phyloP scores from a whole-genome alignment of 2,797 vertebrate genomes.

The Sphenopsis melanotis region DNA sequence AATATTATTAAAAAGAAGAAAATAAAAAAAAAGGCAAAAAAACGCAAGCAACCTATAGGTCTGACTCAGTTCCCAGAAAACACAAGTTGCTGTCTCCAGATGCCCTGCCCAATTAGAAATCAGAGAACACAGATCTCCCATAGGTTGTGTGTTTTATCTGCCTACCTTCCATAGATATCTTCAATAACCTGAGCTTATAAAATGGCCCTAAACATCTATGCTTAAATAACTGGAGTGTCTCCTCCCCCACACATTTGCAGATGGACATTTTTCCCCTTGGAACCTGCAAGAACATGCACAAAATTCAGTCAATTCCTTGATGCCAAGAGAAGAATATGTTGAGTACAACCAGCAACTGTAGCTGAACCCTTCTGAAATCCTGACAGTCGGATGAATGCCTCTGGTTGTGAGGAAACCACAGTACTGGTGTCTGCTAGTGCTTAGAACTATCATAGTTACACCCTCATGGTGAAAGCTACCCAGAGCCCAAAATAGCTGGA shows the following conservation, averaged over 20 bases:
- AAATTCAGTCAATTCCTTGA: neutral
- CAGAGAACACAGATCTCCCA: neutral
- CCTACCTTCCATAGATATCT: accelerated
- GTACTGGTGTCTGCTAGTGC: neutral
- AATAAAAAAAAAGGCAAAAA: neutral
- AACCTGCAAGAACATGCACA: neutral
- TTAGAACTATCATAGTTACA: neutral
- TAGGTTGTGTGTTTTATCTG: neutral
- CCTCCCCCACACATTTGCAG: neutral
- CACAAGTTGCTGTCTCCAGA: neutral
- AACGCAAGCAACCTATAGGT: neutral
- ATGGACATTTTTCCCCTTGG: neutral
- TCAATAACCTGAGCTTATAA: neutral
- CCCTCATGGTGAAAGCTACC: neutral
- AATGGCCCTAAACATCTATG: neutral
- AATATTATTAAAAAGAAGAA: neutral
- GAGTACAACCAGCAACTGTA: neutral
- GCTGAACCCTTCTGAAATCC: neutral
- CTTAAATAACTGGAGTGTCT: neutral
- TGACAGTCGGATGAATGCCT: neutral
- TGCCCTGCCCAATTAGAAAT: neutral
- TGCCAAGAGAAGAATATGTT: neutral
- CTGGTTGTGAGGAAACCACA: neutral
- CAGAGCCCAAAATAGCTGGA: neutral
- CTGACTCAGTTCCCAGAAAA: neutral